A percentile compares a stretch with the other conserved stretches of the same genome.
These are phyloP conservation scores for Turritopsis rubra DNA, from an alignment of 30 jellyfish, hydroid and myxozoan genomes.

Conservation along the genomic window DNA sequence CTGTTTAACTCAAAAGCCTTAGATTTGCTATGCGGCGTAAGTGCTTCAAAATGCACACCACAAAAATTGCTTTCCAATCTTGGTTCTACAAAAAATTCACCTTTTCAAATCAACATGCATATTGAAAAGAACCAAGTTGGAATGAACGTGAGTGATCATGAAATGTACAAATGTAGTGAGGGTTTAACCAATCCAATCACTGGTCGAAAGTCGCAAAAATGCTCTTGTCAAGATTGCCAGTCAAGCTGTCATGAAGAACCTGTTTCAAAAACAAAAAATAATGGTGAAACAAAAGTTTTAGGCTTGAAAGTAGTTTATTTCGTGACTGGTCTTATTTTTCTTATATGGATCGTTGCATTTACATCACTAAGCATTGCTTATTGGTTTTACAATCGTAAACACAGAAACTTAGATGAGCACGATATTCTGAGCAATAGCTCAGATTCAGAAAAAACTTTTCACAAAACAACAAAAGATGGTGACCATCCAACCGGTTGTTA, in stretches of 20 bases:
- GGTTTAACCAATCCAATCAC: conserved; percentile 46
- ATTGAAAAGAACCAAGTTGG: conserved; percentile 28
- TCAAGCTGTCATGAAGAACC: conserved; percentile 64
- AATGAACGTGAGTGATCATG: conserved; percentile 29
- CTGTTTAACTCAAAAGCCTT: conserved; percentile 60
- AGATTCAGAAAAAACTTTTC: background rate
- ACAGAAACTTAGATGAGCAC: background rate
- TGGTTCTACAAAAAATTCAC: conserved; percentile 65
- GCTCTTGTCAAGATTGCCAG: conserved; percentile 85
- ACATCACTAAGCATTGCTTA: conserved; percentile 23
- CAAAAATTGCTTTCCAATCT: conserved; percentile 46
- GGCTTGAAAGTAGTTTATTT: conserved; percentile 39
- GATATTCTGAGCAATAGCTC: background rate
- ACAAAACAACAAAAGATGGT: background rate
- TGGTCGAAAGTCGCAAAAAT: conserved; percentile 37
- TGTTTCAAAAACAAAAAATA: conserved; percentile 37
- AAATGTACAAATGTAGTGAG: conserved; percentile 48
- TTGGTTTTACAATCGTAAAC: background rate
- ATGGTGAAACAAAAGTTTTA: conserved; percentile 13
- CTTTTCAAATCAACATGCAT: conserved; percentile 54
- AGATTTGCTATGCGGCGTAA: conserved; percentile 69
- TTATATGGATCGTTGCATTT: conserved; percentile 32
- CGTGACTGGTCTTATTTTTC: conserved; percentile 10
- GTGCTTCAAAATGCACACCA: conserved; percentile 75
- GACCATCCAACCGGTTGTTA: background rate